phyloP scores from a whole-genome alignment of 2,888 invertebrate species.

The Trachelus troglodyta region DNA sequence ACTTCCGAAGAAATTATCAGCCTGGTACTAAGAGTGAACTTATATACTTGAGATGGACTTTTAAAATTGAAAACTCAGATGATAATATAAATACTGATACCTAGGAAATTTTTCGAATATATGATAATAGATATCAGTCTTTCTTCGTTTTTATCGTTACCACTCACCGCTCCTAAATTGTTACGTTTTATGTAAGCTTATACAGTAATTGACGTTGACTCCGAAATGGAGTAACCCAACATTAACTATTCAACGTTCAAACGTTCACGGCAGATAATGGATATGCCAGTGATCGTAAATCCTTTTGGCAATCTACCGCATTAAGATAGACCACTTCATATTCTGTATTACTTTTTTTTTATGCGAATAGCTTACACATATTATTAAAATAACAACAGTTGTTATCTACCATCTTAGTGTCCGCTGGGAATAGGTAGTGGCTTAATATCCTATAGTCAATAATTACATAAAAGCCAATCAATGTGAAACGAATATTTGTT shows the following conservation, averaged over 20 bases:
- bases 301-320: not conserved
- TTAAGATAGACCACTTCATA: not conserved
- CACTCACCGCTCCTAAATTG: not conserved
- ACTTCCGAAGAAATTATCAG: not conserved
- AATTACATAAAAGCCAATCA: not conserved
- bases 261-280: not conserved
- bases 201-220: not conserved
- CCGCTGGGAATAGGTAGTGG: not conserved
- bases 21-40: not conserved
- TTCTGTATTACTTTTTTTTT: too few species aligned
- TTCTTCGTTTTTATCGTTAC: not conserved
- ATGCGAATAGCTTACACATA: too few species aligned
- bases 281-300: not conserved
- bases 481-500: not conserved
- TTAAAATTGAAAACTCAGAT: too few species aligned
- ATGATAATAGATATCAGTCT: not conserved
- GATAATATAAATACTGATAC: not conserved
- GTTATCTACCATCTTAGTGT: too few species aligned
- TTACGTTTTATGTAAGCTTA: not conserved
- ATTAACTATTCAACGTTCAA: not conserved
- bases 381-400: too few species aligned
- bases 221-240: not conserved
- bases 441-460: not conserved
- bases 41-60: too few species aligned
- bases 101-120: not conserved